Conservation (phyloP, 1,140 invertebrate genomes). For the Cydia fagiglandana region DNA sequence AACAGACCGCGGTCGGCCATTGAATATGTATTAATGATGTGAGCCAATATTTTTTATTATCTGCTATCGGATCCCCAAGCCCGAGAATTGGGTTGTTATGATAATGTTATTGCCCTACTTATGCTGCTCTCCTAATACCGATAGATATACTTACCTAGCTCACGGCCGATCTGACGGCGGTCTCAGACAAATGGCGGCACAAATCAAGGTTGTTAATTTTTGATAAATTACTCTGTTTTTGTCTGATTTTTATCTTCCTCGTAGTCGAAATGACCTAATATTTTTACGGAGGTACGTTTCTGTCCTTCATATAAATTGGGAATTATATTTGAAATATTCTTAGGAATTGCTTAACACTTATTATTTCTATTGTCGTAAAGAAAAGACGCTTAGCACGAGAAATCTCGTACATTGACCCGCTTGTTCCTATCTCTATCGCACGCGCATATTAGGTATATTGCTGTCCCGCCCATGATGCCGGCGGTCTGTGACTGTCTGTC, state of each 20-base stretch:
- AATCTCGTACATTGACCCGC: no score
- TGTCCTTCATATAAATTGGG: neutral
- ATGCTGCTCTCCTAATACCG: conserved; percentile 17
- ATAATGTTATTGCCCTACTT: conserved; percentile 34
- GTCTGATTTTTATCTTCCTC: neutral
- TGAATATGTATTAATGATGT: conserved; percentile 34
- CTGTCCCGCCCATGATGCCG: no score
- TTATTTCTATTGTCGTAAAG: no score
- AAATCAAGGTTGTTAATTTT: conserved; percentile 31
- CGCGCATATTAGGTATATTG: no score
- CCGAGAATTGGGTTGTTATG: conserved; percentile 33
- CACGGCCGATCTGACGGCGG: conserved; percentile 14
- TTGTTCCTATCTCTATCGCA: no score
- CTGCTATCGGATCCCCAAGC: conserved; percentile 22
- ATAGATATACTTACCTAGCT: conserved; percentile 24
- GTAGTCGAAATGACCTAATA: neutral
- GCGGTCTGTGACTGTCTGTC: no score
- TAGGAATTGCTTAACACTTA: no score
- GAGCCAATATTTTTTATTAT: conserved; percentile 33
- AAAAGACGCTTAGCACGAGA: no score
- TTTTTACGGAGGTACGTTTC: neutral
- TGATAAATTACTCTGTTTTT: conserved; percentile 27
- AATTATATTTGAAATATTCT: no score
- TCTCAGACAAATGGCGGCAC: conserved; percentile 19
- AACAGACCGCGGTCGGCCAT: conserved; percentile 19